A percentile compares a stretch with the other conserved stretches of the same genome.
phyloP scores from a whole-genome alignment of 2,113 vertebrate species.

The Strigops habroptila region DNA sequence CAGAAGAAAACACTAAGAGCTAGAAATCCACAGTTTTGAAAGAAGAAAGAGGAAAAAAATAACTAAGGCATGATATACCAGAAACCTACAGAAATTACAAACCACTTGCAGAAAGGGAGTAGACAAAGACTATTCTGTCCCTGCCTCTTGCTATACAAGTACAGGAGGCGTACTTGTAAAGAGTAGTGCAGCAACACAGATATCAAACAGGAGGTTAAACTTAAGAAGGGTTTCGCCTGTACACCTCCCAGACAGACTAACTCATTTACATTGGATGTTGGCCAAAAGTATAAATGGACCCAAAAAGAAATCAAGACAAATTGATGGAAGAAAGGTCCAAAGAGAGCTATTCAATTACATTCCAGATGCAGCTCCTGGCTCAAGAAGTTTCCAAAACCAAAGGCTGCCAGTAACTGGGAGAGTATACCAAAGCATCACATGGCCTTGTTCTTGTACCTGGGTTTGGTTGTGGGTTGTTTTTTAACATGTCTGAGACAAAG shows the following conservation, averaged over 20 bases:
- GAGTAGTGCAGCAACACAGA: not conserved
- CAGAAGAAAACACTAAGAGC: not conserved
- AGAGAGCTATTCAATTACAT: not conserved
- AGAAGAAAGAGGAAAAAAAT: not conserved
- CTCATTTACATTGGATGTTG: not conserved
- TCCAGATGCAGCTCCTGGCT: constrained; percentile 29
- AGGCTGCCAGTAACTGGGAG: not conserved
- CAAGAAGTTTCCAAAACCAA: not conserved
- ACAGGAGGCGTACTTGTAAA: not conserved
- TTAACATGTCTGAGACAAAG: not conserved
- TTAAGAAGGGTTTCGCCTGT: not conserved
- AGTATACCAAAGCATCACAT: not conserved
- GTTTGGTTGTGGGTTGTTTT: not conserved
- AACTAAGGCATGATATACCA: not conserved
- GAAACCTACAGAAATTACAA: not conserved
- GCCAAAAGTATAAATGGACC: not conserved
- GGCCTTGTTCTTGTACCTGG: not conserved
- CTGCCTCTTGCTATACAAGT: not conserved
- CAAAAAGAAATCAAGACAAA: not conserved
- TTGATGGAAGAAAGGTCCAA: not conserved
- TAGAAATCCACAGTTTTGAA: not conserved
- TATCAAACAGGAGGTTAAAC: not conserved
- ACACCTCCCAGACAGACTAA: not conserved
- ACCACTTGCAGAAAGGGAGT: not conserved
- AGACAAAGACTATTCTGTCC: not conserved